A percentile compares a stretch with the other conserved stretches of the same genome.
Conservation (phyloP, 2,113 vertebrate species). For the Bufo gargarizans region DNA sequence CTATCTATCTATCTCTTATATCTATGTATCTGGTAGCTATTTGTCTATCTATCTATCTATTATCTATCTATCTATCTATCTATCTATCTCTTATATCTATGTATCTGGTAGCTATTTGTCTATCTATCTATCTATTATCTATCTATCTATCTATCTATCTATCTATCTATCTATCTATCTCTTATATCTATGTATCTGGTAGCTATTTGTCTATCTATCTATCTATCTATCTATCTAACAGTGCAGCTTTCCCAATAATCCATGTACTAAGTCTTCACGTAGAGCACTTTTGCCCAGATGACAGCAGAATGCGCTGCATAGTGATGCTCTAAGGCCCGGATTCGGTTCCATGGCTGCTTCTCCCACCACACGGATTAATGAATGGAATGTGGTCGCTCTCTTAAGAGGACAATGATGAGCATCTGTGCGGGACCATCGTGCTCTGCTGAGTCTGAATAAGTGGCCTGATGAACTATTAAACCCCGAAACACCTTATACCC, state of each 20-base stretch:
- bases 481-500: background rate
- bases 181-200: no score
- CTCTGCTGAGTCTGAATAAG: slow-evolving; percentile 58
- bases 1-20: no score
- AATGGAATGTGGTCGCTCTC: slow-evolving; percentile 45
- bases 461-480: slow-evolving; percentile 56
- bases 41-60: no score
- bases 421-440: slow-evolving; percentile 61
- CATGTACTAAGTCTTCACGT: background rate
- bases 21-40: no score
- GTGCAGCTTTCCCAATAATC: background rate
- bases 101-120: no score
- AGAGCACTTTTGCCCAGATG: background rate
- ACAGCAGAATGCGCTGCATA: background rate
- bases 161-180: no score
- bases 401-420: slow-evolving; percentile 29
- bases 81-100: no score
- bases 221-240: no score
- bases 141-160: no score
- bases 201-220: no score
- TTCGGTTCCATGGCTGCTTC: slow-evolving; percentile 57
- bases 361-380: slow-evolving; percentile 53
- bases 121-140: no score
- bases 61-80: no score
- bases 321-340: slow-evolving; percentile 50